A percentile compares a stretch with the other conserved stretches of the same genome.
These are phyloP conservation scores for Melieria crassipennis DNA, from an alignment of 2,888 invertebrate genomes.

Conservation along the genomic window DNA sequence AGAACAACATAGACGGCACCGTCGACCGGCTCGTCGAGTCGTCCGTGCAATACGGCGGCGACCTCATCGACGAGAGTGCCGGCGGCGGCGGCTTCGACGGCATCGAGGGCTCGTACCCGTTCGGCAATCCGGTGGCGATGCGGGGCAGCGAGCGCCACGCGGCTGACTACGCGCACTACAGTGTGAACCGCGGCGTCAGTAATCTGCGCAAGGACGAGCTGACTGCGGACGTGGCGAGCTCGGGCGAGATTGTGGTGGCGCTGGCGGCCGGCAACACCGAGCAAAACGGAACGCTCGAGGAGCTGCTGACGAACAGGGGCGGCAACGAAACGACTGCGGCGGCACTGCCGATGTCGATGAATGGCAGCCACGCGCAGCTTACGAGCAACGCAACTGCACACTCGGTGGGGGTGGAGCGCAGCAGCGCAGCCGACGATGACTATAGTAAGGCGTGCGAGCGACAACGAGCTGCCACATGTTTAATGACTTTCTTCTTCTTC, in stretches of 20 bases:
- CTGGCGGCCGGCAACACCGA: slow-evolving; percentile 38
- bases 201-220: slow-evolving; percentile 62
- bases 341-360: slow-evolving; percentile 32
- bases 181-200: slow-evolving; percentile 52
- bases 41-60: slow-evolving; percentile 64
- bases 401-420: slow-evolving; percentile 54
- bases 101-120: slow-evolving; percentile 62
- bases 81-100: slow-evolving; percentile 58
- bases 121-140: slow-evolving; percentile 54
- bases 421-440: slow-evolving; percentile 48
- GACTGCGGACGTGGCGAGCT: slow-evolving; percentile 52
- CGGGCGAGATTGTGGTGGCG: slow-evolving; percentile 46
- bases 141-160: slow-evolving; percentile 43
- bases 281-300: slow-evolving; percentile 44
- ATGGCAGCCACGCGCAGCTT: slow-evolving; percentile 41
- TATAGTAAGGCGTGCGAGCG: slow-evolving; percentile 35
- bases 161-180: slow-evolving; percentile 50
- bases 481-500: neutral
- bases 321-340: slow-evolving; percentile 30
- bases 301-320: slow-evolving; percentile 35
- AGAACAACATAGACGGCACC: slow-evolving; percentile 42
- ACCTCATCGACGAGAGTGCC: slow-evolving; percentile 62
- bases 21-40: slow-evolving; percentile 56
- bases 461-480: neutral
- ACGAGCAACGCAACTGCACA: slow-evolving; percentile 57